Evolutionary conservation across 2,797 vertebrate genomes (phyloP).

Genomic region (Microhierax caerulescens): DNA sequence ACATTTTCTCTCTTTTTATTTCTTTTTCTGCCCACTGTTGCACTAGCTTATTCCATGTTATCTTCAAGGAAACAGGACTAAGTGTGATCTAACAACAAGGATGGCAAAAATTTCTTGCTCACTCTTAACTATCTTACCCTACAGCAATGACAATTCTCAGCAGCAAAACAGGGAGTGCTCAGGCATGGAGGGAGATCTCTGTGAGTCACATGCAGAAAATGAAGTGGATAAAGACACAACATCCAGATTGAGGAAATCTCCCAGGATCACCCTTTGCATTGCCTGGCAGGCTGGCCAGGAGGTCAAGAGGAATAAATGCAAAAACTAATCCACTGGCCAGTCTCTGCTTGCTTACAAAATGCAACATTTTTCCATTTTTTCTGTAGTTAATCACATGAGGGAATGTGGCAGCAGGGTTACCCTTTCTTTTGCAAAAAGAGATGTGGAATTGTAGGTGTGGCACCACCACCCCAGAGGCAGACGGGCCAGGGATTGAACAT

Average conservation of each 20-base stretch:
- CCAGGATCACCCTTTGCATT: background rate
- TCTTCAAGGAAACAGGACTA: background rate
- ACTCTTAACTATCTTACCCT: background rate
- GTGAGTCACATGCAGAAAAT: background rate
- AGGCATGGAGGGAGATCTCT: background rate
- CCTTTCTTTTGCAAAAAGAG: background rate
- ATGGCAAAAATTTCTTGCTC: background rate
- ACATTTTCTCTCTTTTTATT: background rate
- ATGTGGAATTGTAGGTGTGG: background rate
- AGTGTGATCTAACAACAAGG: background rate
- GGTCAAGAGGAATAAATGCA: background rate
- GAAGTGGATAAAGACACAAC: background rate
- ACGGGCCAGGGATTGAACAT: fast-evolving
- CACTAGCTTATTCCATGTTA: background rate
- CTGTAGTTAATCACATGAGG: background rate
- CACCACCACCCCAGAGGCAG: background rate
- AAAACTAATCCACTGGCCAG: background rate
- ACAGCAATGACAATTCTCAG: background rate
- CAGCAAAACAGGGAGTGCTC: background rate
- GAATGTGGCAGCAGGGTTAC: background rate
- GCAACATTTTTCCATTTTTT: background rate
- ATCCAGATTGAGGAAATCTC: background rate
- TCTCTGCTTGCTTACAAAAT: background rate
- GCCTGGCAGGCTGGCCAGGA: background rate
- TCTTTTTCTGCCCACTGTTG: background rate